phyloP scores from a whole-genome alignment of 2,888 invertebrate genomes.

The Caenorhabditis angaria region DNA sequence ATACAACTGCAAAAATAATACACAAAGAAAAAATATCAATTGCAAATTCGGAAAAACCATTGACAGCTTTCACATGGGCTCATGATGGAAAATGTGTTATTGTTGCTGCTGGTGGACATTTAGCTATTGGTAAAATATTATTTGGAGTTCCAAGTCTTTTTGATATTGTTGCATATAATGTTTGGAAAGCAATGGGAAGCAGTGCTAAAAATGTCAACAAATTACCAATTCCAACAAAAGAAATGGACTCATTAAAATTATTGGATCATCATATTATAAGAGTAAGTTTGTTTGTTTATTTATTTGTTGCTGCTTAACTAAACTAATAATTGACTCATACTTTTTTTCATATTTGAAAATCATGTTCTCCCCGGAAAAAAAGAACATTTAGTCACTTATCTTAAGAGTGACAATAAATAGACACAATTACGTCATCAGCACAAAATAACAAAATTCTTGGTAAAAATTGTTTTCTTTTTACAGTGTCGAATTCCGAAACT shows the following conservation, averaged over 20 bases:
- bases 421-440: background rate
- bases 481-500: slow-evolving; percentile 94
- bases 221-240: slow-evolving; percentile 86
- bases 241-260: slow-evolving; percentile 51
- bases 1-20: slow-evolving; percentile 35
- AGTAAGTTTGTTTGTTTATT: slow-evolving; percentile 77
- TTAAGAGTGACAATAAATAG: background rate
- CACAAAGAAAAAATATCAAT: slow-evolving; percentile 42
- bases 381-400: background rate
- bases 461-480: slow-evolving; percentile 27
- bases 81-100: slow-evolving; percentile 90
- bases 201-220: slow-evolving; percentile 76
- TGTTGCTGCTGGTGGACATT: slow-evolving; percentile 88
- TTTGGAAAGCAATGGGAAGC: slow-evolving; percentile 61
- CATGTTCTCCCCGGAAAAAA: background rate
- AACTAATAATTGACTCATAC: too few species aligned
- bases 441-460: background rate
- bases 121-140: slow-evolving; percentile 81
- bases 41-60: slow-evolving; percentile 18
- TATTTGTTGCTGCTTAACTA: too few species aligned
- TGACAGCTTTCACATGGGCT: slow-evolving; percentile 96
- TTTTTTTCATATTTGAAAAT: background rate
- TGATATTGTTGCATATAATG: slow-evolving; percentile 77
- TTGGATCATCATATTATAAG: slow-evolving; percentile 83
- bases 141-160: slow-evolving; percentile 86